Conservation (phyloP, 2,888 invertebrate species). For the Graphium colonna region DNA sequence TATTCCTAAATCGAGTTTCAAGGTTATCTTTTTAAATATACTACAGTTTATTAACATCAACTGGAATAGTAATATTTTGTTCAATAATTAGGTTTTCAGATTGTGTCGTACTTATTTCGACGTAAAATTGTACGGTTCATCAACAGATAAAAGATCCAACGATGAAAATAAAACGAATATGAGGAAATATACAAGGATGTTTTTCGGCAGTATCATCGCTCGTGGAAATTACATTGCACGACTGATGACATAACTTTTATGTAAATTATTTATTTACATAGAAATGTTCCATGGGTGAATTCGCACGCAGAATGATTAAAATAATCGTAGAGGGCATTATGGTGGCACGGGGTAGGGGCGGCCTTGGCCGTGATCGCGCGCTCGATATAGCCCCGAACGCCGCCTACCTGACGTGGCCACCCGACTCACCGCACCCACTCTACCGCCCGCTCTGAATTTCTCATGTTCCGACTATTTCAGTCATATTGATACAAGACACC, state of each 20-base stretch:
- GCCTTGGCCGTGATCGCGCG: conserved; percentile 78
- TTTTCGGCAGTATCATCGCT: no score
- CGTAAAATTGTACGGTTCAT: no score
- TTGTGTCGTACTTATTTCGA: no score
- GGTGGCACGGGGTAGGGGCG: conserved; percentile 40
- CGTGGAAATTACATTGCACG: no score
- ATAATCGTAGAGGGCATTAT: conserved; percentile 13
- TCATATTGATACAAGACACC: conserved; percentile 32
- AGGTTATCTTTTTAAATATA: conserved; percentile 5
- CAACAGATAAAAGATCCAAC: no score
- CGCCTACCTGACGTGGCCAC: conserved; percentile 36
- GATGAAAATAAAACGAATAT: no score
- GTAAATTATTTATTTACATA: no score
- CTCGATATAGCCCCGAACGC: conserved; percentile 69
- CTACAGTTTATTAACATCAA: neutral
- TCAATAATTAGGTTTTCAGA: no score
- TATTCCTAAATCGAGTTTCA: conserved; percentile 18
- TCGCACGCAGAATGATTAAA: conserved; percentile 4
- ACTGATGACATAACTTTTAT: no score
- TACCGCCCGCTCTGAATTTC: conserved; percentile 43
- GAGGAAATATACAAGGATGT: no score
- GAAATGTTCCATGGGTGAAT: neutral
- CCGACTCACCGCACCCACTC: conserved; percentile 39
- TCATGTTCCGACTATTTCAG: conserved; percentile 49
- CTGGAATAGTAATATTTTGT: no score